These are phyloP conservation scores for Gasterosteus nipponicus DNA, from an alignment of 2,113 vertebrate genomes.

Conservation along the genomic window DNA sequence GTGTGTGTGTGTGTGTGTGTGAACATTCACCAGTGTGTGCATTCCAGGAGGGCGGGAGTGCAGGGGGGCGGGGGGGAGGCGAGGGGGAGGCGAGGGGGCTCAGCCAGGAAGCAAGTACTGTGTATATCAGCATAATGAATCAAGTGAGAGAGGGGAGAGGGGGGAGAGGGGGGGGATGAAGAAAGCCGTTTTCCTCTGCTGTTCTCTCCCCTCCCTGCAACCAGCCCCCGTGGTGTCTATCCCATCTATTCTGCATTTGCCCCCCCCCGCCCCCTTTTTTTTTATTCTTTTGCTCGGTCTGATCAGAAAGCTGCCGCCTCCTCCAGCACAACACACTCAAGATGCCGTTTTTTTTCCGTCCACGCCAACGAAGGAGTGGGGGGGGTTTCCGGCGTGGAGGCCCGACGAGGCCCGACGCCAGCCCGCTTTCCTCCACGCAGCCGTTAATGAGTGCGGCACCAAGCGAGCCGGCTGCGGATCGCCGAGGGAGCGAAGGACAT, in stretches of 20 bases:
- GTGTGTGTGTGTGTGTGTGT: conserved; percentile 39
- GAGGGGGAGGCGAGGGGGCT: conserved; percentile 41
- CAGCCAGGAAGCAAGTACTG: conserved; percentile 84
- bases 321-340: conserved; percentile 10
- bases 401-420: too few species aligned
- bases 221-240: conserved; percentile 68
- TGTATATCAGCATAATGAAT: conserved; percentile 88
- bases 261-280: not conserved
- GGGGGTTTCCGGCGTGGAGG: too few species aligned
- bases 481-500: conserved; percentile 68
- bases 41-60: conserved; percentile 71
- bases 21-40: conserved; percentile 63
- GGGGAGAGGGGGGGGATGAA: conserved; percentile 55
- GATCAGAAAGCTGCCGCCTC: conserved; percentile 36
- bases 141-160: conserved; percentile 71
- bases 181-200: conserved; percentile 77
- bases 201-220: conserved; percentile 68
- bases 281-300: conserved; percentile 32
- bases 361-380: not conserved
- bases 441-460: conserved; percentile 44
- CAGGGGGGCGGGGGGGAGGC: conserved; percentile 59
- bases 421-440: conserved; percentile 43
- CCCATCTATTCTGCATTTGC: conserved; percentile 57
- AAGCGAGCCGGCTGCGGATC: conserved; percentile 57
- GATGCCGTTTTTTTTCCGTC: conserved; percentile 1